Percentiles rank a stretch among this genome's conserved stretches.
These are phyloP conservation scores for Orius insidiosus DNA, from an alignment of 1,140 invertebrate genomes.

Conservation along the genomic window DNA sequence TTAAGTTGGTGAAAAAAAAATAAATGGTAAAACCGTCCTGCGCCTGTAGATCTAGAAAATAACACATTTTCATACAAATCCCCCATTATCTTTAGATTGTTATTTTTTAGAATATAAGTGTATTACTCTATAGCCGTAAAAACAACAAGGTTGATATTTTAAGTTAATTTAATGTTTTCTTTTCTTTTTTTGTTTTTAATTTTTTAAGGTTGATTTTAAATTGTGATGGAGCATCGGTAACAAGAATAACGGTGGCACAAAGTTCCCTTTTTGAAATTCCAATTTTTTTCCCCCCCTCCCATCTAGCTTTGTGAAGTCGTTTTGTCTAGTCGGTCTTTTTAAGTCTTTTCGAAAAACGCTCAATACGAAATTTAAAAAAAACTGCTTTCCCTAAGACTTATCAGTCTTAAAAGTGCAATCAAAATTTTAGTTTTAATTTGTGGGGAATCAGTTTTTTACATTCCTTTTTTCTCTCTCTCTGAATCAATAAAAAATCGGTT, in stretches of 20 bases:
- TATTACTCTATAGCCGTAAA: constrained; percentile 2
- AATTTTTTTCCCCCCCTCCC: not conserved
- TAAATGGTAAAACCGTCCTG: constrained; percentile 14
- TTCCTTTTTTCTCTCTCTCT: not conserved
- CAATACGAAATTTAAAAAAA: too few species aligned
- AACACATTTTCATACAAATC: constrained; percentile 7
- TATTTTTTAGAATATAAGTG: constrained; percentile 10
- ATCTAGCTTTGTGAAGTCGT: constrained; percentile 10
- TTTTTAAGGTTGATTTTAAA: constrained; percentile 6
- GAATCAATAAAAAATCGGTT: not conserved
- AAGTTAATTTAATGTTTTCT: constrained; percentile 1
- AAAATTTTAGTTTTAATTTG: constrained; percentile 8
- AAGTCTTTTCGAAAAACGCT: constrained; percentile 3
- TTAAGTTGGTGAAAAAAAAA: constrained; percentile 9
- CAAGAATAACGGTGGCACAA: constrained; percentile 8
- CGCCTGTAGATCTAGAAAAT: constrained; percentile 14
- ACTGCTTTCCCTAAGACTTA: too few species aligned
- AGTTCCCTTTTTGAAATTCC: not conserved
- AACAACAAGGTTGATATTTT: constrained; percentile 11
- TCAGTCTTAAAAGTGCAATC: constrained; percentile 11
- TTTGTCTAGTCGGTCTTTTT: constrained; percentile 11
- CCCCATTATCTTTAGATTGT: constrained; percentile 12
- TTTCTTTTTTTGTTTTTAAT: not conserved
- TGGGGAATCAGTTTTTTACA: not conserved
- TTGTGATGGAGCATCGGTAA: constrained; percentile 12